Conservation (phyloP, 2,888 invertebrate genomes). For the Laspeyria flexula region DNA sequence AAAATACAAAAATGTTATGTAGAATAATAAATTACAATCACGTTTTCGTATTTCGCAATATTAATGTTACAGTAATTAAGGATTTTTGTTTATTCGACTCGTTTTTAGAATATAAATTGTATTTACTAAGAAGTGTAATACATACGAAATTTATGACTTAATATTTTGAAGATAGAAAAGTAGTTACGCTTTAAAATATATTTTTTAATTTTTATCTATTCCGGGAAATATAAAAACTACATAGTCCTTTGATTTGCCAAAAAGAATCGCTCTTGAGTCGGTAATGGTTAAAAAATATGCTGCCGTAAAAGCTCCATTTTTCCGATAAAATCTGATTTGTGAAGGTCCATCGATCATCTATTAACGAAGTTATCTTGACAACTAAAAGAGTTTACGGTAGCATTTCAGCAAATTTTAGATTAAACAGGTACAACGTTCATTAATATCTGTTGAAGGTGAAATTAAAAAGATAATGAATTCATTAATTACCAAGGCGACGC, state of each 20-base stretch:
- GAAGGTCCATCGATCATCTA: constrained; percentile 59
- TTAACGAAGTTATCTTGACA: constrained; percentile 53
- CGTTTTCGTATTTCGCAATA: no score
- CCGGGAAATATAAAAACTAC: no score
- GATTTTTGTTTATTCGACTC: no score
- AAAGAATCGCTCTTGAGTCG: constrained; percentile 15
- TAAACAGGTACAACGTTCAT: constrained; percentile 36
- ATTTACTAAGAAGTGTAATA: no score
- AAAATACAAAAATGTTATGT: no score
- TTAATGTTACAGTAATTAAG: no score
- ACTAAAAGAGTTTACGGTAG: constrained; percentile 49
- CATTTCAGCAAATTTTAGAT: constrained; percentile 39
- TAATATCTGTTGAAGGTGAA: constrained; percentile 33
- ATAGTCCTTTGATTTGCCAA: constrained; percentile 10
- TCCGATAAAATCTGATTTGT: constrained; percentile 48
- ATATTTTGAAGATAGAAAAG: no score
- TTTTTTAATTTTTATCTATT: no score
- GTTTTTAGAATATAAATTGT: no score
- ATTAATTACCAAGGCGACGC: constrained; percentile 37
- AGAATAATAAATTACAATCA: no score
- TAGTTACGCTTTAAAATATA: no score
- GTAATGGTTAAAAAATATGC: constrained; percentile 37
- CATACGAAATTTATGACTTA: no score
- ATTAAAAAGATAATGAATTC: constrained; percentile 46
- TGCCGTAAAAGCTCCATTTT: constrained; percentile 41